phyloP scores from a whole-genome alignment of 37 sponge, comb jelly and placozoan species.

The Hexactinellida sp. region DNA sequence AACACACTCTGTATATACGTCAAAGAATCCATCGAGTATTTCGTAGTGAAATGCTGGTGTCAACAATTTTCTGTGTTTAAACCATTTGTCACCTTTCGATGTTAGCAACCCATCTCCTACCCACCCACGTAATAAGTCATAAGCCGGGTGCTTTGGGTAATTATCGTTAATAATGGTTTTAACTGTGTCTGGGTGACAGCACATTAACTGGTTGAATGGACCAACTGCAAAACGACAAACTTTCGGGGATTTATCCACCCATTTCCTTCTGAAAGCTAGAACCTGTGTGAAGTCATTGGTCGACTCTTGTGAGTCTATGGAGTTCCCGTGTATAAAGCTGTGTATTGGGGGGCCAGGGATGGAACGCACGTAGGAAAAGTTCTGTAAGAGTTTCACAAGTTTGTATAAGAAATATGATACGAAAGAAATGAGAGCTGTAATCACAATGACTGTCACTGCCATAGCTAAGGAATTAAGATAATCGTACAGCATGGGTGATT shows the following conservation, averaged over 20 bases:
- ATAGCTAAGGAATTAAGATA: too few species aligned
- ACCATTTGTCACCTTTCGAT: neutral
- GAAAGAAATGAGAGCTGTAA: neutral
- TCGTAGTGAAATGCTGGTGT: neutral
- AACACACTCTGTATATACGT: neutral
- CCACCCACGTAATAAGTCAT: neutral
- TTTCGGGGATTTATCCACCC: neutral
- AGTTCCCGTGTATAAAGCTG: neutral
- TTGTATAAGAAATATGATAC: neutral
- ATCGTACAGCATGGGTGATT: too few species aligned
- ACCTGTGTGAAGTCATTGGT: neutral
- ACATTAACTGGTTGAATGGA: neutral
- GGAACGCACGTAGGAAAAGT: neutral
- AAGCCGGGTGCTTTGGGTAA: neutral
- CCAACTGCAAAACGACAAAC: neutral
- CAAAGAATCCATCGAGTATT: constrained; percentile 10
- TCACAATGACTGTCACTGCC: neutral
- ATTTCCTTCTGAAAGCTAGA: neutral
- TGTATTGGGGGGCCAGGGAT: neutral
- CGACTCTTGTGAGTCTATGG: neutral
- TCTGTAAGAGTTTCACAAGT: neutral
- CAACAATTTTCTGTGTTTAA: neutral
- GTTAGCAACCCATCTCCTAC: neutral
- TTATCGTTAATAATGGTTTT: neutral
- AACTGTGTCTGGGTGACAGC: neutral